Evolutionary conservation across 2,113 vertebrate species (phyloP).

Genomic region (Siniperca knerii): DNA sequence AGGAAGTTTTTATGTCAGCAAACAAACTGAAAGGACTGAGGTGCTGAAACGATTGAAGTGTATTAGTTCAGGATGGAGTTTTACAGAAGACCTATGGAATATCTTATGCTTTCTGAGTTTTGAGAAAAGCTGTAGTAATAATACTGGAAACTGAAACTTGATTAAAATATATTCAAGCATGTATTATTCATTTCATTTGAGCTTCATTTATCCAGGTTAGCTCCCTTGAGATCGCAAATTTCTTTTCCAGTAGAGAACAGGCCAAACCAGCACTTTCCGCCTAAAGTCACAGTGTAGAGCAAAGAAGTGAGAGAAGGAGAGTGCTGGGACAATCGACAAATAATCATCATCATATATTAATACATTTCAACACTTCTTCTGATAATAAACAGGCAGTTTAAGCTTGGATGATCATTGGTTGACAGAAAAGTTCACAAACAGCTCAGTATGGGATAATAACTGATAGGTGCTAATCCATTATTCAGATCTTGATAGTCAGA

Average conservation of each 20-base stretch:
- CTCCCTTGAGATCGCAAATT: not conserved
- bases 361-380: too few species aligned
- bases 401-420: too few species aligned
- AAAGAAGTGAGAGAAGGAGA: not conserved
- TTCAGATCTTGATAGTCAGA: not conserved
- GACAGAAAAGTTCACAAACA: too few species aligned
- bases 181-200: not conserved
- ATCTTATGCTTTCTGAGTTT: not conserved
- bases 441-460: too few species aligned
- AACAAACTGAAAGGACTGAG: too few species aligned
- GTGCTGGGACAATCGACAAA: not conserved
- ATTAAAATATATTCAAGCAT: not conserved
- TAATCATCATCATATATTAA: not conserved
- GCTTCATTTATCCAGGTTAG: slow-evolving; percentile 25
- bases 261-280: not conserved
- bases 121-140: not conserved
- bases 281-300: not conserved
- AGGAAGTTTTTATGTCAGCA: not conserved
- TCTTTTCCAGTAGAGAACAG: not conserved
- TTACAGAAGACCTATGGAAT: not conserved
- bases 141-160: not conserved
- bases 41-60: not conserved
- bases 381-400: too few species aligned
- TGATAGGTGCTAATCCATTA: too few species aligned
- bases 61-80: not conserved